A percentile compares a stretch with the other conserved stretches of the same genome.
These are phyloP conservation scores for Cercopithecus neglectus DNA, from an alignment of 2,797 vertebrate genomes.

Conservation along the genomic window DNA sequence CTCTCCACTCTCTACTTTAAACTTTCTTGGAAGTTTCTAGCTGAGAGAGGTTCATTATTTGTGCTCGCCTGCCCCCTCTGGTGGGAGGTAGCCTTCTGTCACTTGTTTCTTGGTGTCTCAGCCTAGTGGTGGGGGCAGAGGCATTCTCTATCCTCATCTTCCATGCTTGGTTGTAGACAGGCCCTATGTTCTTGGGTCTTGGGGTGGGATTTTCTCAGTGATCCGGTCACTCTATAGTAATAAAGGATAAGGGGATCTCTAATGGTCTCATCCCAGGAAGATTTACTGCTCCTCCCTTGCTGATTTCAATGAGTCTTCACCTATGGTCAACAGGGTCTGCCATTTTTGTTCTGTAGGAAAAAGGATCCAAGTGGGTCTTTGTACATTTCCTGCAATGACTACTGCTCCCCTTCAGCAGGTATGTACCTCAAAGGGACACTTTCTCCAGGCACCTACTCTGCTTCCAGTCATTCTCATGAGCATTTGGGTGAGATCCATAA, in stretches of 20 bases:
- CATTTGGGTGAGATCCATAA: background rate
- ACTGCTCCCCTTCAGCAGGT: background rate
- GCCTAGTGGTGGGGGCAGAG: background rate
- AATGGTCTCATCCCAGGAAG: background rate
- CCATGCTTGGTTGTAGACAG: background rate
- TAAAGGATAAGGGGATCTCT: background rate
- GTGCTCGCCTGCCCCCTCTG: background rate
- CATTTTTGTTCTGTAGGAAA: background rate
- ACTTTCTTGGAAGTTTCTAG: background rate
- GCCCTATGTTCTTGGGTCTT: background rate
- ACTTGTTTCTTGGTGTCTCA: background rate
- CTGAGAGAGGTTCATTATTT: background rate
- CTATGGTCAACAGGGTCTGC: background rate
- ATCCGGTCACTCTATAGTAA: background rate
- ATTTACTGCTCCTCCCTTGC: background rate
- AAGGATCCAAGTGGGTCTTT: background rate
- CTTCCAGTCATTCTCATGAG: background rate
- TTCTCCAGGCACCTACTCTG: background rate
- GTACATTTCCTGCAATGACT: background rate
- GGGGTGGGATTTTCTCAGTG: background rate
- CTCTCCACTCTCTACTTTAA: background rate
- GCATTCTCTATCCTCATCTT: background rate
- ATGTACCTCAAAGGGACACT: background rate
- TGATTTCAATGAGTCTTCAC: fast-evolving
- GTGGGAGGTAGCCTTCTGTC: background rate